These are phyloP conservation scores for Drosophila gunungcola DNA, from an alignment of 1,140 invertebrate species.

Conservation along the genomic window DNA sequence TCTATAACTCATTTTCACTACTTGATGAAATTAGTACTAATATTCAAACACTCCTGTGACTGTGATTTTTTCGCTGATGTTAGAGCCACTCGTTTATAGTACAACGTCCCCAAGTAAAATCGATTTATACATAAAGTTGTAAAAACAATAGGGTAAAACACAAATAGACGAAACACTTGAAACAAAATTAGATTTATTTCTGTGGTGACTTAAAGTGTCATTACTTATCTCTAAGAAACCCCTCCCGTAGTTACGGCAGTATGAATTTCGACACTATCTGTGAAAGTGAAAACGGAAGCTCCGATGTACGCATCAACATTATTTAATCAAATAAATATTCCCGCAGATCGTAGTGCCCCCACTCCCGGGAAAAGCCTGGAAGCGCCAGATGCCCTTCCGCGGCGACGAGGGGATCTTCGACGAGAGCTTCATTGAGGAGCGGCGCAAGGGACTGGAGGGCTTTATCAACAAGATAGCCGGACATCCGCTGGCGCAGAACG, in stretches of 20 bases:
- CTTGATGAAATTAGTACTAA: too few relatives aligned
- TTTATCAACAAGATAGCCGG: slow-evolving; percentile 99
- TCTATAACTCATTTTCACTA: too few relatives aligned
- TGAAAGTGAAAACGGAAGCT: background rate
- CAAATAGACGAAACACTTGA: background rate
- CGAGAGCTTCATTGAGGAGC: slow-evolving; percentile 99
- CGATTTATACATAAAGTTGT: background rate
- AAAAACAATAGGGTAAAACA: too few relatives aligned
- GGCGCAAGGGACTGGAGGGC: slow-evolving; percentile 98
- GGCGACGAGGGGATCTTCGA: slow-evolving; percentile 99
- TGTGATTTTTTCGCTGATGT: too few relatives aligned
- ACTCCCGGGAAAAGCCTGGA: slow-evolving; percentile 99
- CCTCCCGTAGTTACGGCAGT: background rate
- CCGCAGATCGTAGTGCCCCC: slow-evolving; percentile 97
- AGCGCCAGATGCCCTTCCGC: slow-evolving; percentile 98
- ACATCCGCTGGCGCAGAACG: slow-evolving; percentile 99
- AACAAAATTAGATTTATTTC: too few relatives aligned
- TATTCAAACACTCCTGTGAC: too few relatives aligned
- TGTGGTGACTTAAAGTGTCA: too few relatives aligned
- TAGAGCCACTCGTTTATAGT: too few relatives aligned
- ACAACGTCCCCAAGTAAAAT: background rate
- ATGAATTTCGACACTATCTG: background rate
- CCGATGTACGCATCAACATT: background rate
- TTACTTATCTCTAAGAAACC: background rate
- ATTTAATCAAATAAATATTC: background rate